Base-by-base conservation (phyloP, 2,113 vertebrate species). In the Gorsachius goisagi region DNA sequence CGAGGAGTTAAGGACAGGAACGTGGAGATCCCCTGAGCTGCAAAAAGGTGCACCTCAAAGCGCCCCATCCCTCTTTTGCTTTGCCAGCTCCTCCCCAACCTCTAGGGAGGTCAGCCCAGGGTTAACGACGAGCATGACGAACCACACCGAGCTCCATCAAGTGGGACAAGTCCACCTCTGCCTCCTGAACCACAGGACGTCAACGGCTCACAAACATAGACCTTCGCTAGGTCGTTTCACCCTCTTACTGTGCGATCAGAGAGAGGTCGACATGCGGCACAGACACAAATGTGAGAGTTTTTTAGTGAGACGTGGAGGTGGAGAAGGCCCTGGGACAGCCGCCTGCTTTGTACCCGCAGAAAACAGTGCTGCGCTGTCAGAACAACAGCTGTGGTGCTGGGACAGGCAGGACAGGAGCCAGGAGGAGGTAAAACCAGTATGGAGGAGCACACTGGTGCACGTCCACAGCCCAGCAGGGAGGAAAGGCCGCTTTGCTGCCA, bases 1-100 rank as follows among this genome's bases (percentile, higher is more conserved):
- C 23, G 1, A 75, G 22, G 41, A 20, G 76, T 99, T 98, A 98
- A 99, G 98, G 98, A 52, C 15, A 18, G 71, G 5, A 79, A 83
- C 5, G 0, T 2, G 13, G 71, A 64, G 14, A 71, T 22, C 4
- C 11, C 37, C 45, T 12, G 53, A 16, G 5, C 28, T 60, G 39
- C 11, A 26, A 32, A 62, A 41, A 58, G 8, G 24, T 30, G 33
- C 67, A 77, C 49, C 32, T 11, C 37, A 53, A 35, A 45, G 26
- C 4, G 0, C n/a, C n/a, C 27, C 1, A 1, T 9, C 3, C 4
- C 27, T 12, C 33, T 19, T 27, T 50, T 1, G 7, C 59, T n/a
- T 16, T n/a, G 17, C 45, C 28, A 56, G 13, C 15, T 1, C 1
- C 89, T 39, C 27, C 72, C 44, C 3, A 0, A 11, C 11, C 74